Base-by-base conservation (phyloP, 2,113 vertebrate species). In the Limanda limanda region DNA sequence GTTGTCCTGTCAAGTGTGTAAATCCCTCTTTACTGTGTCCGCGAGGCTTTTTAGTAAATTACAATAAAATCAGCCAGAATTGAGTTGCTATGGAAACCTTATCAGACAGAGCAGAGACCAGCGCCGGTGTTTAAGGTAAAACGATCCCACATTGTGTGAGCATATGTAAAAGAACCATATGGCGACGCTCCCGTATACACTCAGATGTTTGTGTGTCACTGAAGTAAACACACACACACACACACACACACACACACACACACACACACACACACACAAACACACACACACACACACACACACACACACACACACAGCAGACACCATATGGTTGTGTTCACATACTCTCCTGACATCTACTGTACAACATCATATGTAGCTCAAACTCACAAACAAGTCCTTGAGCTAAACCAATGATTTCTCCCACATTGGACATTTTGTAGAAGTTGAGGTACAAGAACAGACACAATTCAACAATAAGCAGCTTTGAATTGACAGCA, bases 31-130 rank as follows among this genome's bases (percentile, higher is more conserved):
- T 2, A 20, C 51, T 66, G 52, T 1, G 5, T 62, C 67, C 72
- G 6, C 59, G 3, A 11, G 63, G 78, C 81, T 82, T 75, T 86
- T 77, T 63, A 78, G 76, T 42, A 78, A 80, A 82, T 82, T 8
- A 60, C 83, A 64, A 63, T 83, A 54, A 78, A 76, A 60, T 81
- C 21, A 23, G 37, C 21, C 21, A 1, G 23, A 55, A 60, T 1
- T 68, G 71, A 31, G 58, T 85, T 65, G 52, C 84, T 14, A 64
- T 82, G 72, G 69, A 61, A 57, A 83, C 68, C 14, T 76, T 68
- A 83, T 83, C 79, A 79, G 70, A 20, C 59, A 56, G 42, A 64
- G 18, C 5, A 58, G 72, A 69, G 62, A 40, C 31, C 9, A 6
- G 18, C n/a, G 5, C 4, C 1, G 35, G 66, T 24, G 67, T 17